Percentiles rank a stretch among this genome's conserved stretches.
phyloP scores from a whole-genome alignment of 2,113 vertebrate species.

The Phalacrocorax pelagicus region DNA sequence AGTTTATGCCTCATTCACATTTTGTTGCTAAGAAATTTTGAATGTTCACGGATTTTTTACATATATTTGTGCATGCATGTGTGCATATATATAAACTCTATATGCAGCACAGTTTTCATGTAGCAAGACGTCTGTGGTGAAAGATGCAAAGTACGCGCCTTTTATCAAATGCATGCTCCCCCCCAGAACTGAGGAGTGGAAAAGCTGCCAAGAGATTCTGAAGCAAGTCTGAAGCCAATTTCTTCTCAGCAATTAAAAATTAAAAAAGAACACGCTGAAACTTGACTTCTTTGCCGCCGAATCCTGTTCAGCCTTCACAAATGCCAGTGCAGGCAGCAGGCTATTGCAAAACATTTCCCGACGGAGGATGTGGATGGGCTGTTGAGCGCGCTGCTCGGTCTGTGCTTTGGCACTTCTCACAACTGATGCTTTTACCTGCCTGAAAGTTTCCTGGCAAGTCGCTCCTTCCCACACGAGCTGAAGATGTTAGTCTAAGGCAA shows the following conservation, averaged over 20 bases:
- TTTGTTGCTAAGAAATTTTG: background rate
- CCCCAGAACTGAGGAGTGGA: background rate
- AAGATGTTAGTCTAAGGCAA: background rate
- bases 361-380: rapidly evolving
- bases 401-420: too few relatives aligned
- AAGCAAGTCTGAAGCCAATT: background rate
- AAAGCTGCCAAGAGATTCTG: background rate
- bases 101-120: rapidly evolving
- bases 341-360: background rate
- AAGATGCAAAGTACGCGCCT: background rate
- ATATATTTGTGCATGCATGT: rapidly evolving
- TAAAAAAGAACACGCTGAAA: background rate
- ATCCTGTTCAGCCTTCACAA: background rate
- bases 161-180: rapidly evolving
- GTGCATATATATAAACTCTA: rapidly evolving
- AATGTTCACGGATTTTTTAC: background rate
- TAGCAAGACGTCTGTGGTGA: background rate
- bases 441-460: too few relatives aligned
- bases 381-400: background rate
- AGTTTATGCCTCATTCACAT: conserved; percentile 21
- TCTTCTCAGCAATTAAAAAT: background rate
- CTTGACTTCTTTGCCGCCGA: background rate
- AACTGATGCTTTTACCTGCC: too few relatives aligned
- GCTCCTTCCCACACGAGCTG: background rate
- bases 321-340: rapidly evolving